Evolutionary conservation across 2,113 vertebrate species (phyloP), one percentile per base, ranked within the genome.

Genomic region (Thermophis baileyi): DNA sequence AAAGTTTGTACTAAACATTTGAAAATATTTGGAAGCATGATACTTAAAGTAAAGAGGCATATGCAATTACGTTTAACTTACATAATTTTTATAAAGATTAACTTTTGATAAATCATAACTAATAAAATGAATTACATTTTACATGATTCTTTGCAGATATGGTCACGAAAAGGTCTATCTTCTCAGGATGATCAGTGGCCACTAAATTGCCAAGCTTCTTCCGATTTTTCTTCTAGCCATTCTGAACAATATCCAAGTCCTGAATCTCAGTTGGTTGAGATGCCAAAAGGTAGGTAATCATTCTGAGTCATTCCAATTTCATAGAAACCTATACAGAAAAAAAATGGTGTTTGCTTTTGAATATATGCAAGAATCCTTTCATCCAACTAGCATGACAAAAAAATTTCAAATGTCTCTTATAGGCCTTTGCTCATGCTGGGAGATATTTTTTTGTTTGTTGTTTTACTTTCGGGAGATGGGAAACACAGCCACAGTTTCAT

Each of bases 401-500:
- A 87, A 53, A 88, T 57, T 53, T 3, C 85, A 85, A 69, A 93
- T 92, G 57, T 94, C 93, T 94, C 94, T 85, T 74, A 95, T 86
- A 93, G 96, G 95, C 92, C 96, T 92, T 94, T 91, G 88, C 91
- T 74, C 25, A 44, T 63, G 81, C 69, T 47, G 53, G n/a, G 40
- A 57, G 57, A 87, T 87, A 74, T 87, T 85, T 90, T 91, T 94
- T 92, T 94, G 30, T 96, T 92, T 94, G 27, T 7, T 95, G 81
- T 94, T 18, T 94, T 27, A 87, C 93, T 95, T 91, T 0, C 2
- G 91, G 0, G 0, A 46, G 88, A 54, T 95, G 95, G 74, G 97
- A 95, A 95, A 96, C 93, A 89, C 22, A 85, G 49, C 94, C 95
- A 92, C 88, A 95, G 93, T 93, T 95, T 95, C 92, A 53, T 22